These are phyloP conservation scores for Psix sp. DNA, from an alignment of 1,140 invertebrate species.

Conservation along the genomic window DNA sequence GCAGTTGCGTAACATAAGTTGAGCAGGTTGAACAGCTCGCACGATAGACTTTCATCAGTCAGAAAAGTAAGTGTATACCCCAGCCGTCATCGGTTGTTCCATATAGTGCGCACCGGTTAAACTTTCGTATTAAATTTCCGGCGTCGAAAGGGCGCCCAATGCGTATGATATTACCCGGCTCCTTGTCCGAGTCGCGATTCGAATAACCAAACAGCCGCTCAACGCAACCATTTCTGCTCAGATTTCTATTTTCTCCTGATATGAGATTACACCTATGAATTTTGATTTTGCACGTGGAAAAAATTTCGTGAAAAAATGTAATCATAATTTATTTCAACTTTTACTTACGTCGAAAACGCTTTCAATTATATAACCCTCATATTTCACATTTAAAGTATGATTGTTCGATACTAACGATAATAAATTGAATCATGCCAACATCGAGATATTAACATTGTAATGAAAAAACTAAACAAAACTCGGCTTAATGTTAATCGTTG, in stretches of 20 bases:
- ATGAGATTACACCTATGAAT: slow-evolving; percentile 30
- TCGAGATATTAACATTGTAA: too few species aligned
- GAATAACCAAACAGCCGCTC: slow-evolving; percentile 60
- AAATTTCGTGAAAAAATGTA: too few species aligned
- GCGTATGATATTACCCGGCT: slow-evolving; percentile 65
- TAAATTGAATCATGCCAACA: too few species aligned
- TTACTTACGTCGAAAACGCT: too few species aligned
- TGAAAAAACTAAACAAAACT: too few species aligned
- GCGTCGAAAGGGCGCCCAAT: slow-evolving; percentile 59
- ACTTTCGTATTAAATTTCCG: slow-evolving; percentile 65
- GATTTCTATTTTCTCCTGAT: slow-evolving; percentile 47
- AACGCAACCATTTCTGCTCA: slow-evolving; percentile 58
- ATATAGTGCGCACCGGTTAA: slow-evolving; percentile 20
- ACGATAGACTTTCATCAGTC: slow-evolving; percentile 47
- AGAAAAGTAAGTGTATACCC: slow-evolving; percentile 35
- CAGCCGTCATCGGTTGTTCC: slow-evolving; percentile 31
- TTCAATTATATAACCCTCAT: too few species aligned
- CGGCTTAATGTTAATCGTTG: too few species aligned
- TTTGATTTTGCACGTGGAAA: slow-evolving; percentile 6
- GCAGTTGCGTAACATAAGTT: slow-evolving; percentile 42
- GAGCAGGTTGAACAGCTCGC: slow-evolving; percentile 49
- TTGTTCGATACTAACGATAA: too few species aligned
- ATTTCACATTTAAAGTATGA: too few species aligned
- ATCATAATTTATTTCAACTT: too few species aligned
- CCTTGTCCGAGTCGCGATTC: slow-evolving; percentile 43